Conservation (phyloP, 2,888 invertebrate genomes). For the Phlogophora meticulosa region DNA sequence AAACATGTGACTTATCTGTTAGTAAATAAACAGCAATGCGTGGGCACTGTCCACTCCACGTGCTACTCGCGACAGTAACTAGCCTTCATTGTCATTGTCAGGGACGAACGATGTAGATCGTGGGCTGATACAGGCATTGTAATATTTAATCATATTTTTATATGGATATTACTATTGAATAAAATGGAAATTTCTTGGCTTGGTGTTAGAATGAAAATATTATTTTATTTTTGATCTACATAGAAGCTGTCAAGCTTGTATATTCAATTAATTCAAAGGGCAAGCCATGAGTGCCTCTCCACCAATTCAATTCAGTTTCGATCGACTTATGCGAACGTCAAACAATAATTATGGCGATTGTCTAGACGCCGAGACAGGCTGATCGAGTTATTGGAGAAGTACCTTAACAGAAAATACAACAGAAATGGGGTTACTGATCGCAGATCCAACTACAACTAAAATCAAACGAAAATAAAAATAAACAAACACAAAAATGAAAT, state of each 20-base stretch:
- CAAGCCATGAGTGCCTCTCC: too few relatives aligned
- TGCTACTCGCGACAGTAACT: constrained; percentile 50
- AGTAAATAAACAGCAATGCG: constrained; percentile 49
- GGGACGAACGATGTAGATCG: constrained; percentile 27
- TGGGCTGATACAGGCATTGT: constrained; percentile 33
- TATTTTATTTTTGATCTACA: too few relatives aligned
- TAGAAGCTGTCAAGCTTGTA: too few relatives aligned
- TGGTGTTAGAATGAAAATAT: background rate
- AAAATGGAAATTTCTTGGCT: background rate
- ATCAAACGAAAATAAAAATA: constrained; percentile 11
- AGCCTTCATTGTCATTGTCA: constrained; percentile 54
- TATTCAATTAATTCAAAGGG: too few relatives aligned
- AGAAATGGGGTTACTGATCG: constrained; percentile 5
- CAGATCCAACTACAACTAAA: background rate
- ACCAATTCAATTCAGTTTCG: too few relatives aligned
- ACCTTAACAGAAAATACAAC: background rate
- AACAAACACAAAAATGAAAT: constrained; percentile 13
- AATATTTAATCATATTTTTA: constrained; percentile 21
- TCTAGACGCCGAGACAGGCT: too few relatives aligned
- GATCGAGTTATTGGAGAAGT: too few relatives aligned
- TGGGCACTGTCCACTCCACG: constrained; percentile 51
- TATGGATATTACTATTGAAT: background rate
- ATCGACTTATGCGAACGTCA: too few relatives aligned
- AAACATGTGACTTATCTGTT: constrained; percentile 37
- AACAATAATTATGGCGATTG: too few relatives aligned